A percentile compares a stretch with the other conserved stretches of the same genome.
phyloP scores from a whole-genome alignment of 92 coral and sea anemone genomes.

The Diadumene lineata region DNA sequence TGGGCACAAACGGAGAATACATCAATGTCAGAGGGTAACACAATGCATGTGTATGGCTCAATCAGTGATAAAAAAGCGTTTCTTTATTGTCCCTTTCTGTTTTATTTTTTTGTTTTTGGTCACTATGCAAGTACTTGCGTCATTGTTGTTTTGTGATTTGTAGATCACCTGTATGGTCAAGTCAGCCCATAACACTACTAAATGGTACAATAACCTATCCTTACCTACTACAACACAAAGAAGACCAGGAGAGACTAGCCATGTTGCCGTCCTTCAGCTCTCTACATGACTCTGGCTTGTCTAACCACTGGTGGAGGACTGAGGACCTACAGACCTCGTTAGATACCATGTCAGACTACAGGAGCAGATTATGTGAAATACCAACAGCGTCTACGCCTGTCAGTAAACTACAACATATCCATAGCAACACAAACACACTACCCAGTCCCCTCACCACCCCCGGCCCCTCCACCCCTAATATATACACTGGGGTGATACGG shows the following conservation, averaged over 20 bases:
- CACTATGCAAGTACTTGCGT: not conserved
- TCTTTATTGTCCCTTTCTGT: not conserved
- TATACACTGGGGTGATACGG: slow-evolving; percentile 12
- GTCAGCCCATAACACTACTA: not conserved
- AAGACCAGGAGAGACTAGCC: no score
- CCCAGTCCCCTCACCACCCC: no score
- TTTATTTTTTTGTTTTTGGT: not conserved
- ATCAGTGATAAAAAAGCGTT: not conserved
- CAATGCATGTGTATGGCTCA: not conserved
- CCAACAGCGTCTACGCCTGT: not conserved
- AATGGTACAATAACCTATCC: not conserved
- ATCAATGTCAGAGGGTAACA: not conserved
- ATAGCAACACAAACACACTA: not conserved
- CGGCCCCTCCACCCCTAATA: slow-evolving; percentile 6
- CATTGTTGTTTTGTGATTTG: not conserved
- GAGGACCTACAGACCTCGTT: not conserved
- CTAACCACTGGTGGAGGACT: not conserved
- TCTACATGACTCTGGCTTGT: no score
- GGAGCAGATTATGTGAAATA: not conserved
- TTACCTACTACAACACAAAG: not conserved
- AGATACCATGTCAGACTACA: not conserved
- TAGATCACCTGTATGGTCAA: slow-evolving; percentile 1
- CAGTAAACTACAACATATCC: not conserved
- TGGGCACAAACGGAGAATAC: not conserved
- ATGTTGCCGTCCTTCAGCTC: no score